Percentiles rank a stretch among this genome's conserved stretches.
Conservation (phyloP, 2,113 vertebrate genomes). For the Eptatretus burgeri region DNA sequence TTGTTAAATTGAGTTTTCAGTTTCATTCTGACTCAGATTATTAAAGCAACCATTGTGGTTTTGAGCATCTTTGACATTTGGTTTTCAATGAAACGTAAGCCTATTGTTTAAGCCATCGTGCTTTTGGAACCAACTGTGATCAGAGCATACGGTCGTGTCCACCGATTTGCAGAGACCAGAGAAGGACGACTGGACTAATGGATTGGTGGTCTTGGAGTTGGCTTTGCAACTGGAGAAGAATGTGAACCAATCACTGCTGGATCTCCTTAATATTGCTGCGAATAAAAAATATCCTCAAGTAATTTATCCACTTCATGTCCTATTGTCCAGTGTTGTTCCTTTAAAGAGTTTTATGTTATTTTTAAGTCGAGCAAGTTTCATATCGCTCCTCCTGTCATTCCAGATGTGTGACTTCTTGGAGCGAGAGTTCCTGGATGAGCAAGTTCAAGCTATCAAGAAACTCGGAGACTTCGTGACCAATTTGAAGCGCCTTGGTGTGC, state of each 20-base stretch:
- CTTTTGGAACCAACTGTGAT: too few relatives aligned
- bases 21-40: too few relatives aligned
- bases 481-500: conserved; percentile 11
- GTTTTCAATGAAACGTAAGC: too few relatives aligned
- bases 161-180: conserved; percentile 18
- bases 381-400: not conserved
- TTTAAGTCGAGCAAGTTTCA: too few relatives aligned
- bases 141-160: too few relatives aligned
- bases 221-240: conserved; percentile 38
- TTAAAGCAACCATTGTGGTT: too few relatives aligned
- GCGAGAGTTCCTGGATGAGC: conserved; percentile 8
- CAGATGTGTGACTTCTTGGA: conserved; percentile 11
- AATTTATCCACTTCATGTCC: not conserved
- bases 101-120: too few relatives aligned
- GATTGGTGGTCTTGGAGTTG: conserved; percentile 27
- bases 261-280: conserved; percentile 27
- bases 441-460: conserved; percentile 2
- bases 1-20: too few relatives aligned
- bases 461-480: conserved; percentile 9
- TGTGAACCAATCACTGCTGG: conserved; percentile 36
- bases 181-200: conserved; percentile 30
- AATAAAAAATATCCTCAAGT: conserved; percentile 28
- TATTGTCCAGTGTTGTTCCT: too few relatives aligned
- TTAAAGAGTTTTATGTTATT: too few relatives aligned
- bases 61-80: too few relatives aligned